Evolutionary conservation across 1,140 invertebrate species (phyloP), one percentile per base, ranked within the genome.

Genomic region (Lordiphosa mommai): DNA sequence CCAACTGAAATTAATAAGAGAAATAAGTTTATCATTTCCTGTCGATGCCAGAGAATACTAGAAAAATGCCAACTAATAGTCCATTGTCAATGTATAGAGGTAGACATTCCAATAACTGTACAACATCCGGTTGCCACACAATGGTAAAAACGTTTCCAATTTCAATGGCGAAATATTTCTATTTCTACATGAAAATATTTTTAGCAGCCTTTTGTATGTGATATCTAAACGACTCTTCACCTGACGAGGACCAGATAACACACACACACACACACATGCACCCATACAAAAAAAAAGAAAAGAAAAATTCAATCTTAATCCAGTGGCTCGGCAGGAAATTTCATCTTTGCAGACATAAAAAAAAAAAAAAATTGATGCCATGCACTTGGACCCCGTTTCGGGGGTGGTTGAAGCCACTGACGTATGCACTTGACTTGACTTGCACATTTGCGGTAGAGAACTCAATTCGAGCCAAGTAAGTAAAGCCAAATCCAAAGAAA

Each of bases 51-150:
- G 37, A 76, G 69, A 61, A 61, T 53, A 44, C 60, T 55, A 64
- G 51, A 71, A 71, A 82, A 82, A 82, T 67, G 47, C 44, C 61
- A 66, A 65, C 70, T 76, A 73, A 76, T 70, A 70, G 70, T 66
- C 66, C 38, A 80, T 82, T 76, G 76, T 76, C 47, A 57, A 49
- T n/a, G n/a, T n/a, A n/a, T n/a, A n/a, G n/a, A n/a, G n/a, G n/a
- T 34, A 74, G 66, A 80, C 76, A 80, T 80, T 82, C 76, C 76
- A 71, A 82, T 82, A 80, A 80, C 76, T 82, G 71, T 80, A 82
- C 66, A 80, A 71, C 71, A 80, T 80, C 76, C 76, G 76, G 57
- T 34, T 53, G 52, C 60, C 48, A 61, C 69, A 80, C 76, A 80
- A 80, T 80, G 51, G 71, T 37, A 63, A 63, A 82, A 80, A 74